A percentile compares a stretch with the other conserved stretches of the same genome.
Conservation (phyloP, 2,113 vertebrate genomes). For the Naja naja region DNA sequence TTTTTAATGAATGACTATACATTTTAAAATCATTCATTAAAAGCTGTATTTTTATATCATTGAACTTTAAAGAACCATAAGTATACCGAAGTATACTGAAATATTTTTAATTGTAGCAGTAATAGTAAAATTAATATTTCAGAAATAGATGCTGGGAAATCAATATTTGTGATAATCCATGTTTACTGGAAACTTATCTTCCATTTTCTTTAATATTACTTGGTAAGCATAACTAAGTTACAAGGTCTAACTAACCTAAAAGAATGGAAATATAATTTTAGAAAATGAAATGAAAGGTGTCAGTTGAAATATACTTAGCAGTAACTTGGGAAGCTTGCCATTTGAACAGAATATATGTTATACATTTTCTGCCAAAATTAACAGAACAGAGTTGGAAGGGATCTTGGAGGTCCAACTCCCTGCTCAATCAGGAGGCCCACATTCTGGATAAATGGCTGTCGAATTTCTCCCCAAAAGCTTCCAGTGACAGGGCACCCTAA, state of each 20-base stretch:
- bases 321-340: not conserved
- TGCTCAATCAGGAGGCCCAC: not conserved
- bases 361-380: slow-evolving; percentile 8
- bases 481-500: not conserved
- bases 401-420: not conserved
- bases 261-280: not conserved
- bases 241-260: not conserved
- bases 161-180: not conserved
- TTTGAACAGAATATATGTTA: slow-evolving; percentile 11
- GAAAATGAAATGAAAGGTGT: not conserved
- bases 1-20: not conserved
- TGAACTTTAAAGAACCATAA: too few relatives aligned
- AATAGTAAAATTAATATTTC: not conserved
- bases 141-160: not conserved
- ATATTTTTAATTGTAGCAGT: not conserved
- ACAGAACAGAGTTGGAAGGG: not conserved
- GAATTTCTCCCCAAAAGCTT: not conserved
- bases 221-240: not conserved
- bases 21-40: too few relatives aligned
- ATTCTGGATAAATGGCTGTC: not conserved
- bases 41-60: too few relatives aligned
- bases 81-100: too few relatives aligned
- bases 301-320: not conserved
- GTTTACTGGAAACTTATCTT: not conserved
- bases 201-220: not conserved